Evolutionary conservation across 2,113 vertebrate species (phyloP).

Genomic region (Lynx canadensis): DNA sequence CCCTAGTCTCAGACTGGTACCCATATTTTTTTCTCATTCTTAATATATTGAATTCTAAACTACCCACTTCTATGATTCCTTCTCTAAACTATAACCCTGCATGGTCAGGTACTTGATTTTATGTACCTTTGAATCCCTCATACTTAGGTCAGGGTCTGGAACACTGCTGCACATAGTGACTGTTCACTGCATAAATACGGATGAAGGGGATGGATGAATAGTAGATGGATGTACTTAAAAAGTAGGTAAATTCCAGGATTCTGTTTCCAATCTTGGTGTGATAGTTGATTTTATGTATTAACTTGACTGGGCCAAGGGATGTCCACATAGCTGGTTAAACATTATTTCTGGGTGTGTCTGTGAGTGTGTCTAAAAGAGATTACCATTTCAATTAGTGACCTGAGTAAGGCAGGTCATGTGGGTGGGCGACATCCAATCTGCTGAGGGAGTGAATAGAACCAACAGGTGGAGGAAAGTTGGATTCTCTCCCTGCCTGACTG

Average conservation of each 20-base stretch:
- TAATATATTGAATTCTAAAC: slow-evolving; percentile 23
- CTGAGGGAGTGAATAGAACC: background rate
- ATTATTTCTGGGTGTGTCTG: background rate
- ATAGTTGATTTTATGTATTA: background rate
- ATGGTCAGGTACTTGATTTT: background rate
- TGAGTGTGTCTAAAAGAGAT: background rate
- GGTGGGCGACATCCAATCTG: background rate
- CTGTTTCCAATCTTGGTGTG: background rate
- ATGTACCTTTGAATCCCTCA: background rate
- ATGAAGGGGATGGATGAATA: background rate
- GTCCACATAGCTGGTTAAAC: background rate
- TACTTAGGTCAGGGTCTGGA: background rate
- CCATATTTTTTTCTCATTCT: background rate
- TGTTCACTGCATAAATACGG: background rate
- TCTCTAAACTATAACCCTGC: background rate
- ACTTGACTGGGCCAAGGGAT: background rate
- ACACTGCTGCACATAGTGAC: background rate
- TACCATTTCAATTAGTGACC: background rate
- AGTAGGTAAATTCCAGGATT: background rate
- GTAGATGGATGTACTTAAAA: background rate
- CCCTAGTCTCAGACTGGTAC: background rate
- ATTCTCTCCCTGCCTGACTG: background rate
- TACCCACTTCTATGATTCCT: background rate
- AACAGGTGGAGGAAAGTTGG: background rate
- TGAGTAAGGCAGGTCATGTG: background rate